Percentiles rank a stretch among this genome's conserved stretches.
Conservation (phyloP, 2,113 vertebrate species). For the Scortum barcoo region DNA sequence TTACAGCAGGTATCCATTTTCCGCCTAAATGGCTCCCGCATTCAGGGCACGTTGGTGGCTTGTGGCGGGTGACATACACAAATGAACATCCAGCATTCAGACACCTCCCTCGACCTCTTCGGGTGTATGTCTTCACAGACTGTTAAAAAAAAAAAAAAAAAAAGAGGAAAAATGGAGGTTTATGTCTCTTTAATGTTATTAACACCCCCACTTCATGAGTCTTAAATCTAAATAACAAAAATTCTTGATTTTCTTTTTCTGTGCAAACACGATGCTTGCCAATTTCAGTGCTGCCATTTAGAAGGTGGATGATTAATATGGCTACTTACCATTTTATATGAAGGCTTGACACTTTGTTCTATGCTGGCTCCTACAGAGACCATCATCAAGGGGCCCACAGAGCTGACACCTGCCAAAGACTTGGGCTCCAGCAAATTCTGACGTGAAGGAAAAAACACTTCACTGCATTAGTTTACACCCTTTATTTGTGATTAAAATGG, state of each 20-base stretch:
- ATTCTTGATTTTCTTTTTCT: neutral
- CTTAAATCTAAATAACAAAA: neutral
- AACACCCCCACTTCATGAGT: neutral
- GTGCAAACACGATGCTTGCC: no score
- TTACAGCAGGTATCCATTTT: constrained; percentile 94
- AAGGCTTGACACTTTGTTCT: constrained; percentile 86
- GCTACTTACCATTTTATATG: constrained; percentile 91
- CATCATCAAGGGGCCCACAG: constrained; percentile 92
- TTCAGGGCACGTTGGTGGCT: constrained; percentile 91
- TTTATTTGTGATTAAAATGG: neutral
- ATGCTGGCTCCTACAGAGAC: constrained; percentile 88
- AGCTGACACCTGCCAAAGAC: constrained; percentile 82
- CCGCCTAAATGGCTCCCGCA: constrained; percentile 94
- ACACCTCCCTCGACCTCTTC: constrained; percentile 94
- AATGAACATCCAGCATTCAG: constrained; percentile 93
- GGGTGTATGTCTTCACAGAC: constrained; percentile 93
- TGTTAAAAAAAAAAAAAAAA: constrained; percentile 78
- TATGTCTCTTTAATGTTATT: neutral
- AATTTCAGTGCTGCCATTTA: neutral
- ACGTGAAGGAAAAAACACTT: constrained; percentile 10
- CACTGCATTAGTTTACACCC: neutral
- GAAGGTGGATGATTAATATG: neutral
- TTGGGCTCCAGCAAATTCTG: constrained; percentile 89
- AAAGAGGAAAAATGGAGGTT: neutral
- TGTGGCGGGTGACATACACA: constrained; percentile 96